phyloP scores from a whole-genome alignment of 2,797 vertebrate species.

The Onychomys leucogaster region DNA sequence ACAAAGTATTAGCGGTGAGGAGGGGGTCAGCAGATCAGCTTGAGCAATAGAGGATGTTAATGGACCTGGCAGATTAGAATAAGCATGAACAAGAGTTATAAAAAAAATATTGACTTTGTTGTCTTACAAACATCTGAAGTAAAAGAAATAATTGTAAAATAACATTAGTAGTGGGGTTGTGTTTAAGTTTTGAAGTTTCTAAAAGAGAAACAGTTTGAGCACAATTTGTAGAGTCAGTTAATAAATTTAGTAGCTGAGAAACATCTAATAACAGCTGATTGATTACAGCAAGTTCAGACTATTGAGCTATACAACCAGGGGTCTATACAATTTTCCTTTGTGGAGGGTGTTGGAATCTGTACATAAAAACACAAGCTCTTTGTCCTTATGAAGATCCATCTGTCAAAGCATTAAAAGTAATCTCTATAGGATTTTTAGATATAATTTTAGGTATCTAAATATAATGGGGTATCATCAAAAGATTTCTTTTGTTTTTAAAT shows the following conservation, averaged over 20 bases:
- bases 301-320: neutral
- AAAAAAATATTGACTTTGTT: neutral
- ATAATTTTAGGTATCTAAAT: neutral
- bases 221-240: neutral
- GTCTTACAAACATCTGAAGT: neutral
- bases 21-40: neutral
- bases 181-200: neutral
- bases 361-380: neutral
- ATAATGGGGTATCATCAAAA: neutral
- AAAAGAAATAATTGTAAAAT: neutral
- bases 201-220: neutral
- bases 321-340: neutral
- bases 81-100: neutral
- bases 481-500: neutral
- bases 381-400: neutral
- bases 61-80: neutral
- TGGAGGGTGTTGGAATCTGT: too few relatives aligned
- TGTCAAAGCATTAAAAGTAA: neutral
- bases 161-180: neutral
- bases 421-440: neutral
- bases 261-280: neutral
- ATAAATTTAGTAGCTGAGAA: neutral
- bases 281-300: neutral
- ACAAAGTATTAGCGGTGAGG: neutral
- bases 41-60: too few relatives aligned